Base-by-base conservation (phyloP, 1,140 invertebrate genomes). In the Coptotermes formosanus region DNA sequence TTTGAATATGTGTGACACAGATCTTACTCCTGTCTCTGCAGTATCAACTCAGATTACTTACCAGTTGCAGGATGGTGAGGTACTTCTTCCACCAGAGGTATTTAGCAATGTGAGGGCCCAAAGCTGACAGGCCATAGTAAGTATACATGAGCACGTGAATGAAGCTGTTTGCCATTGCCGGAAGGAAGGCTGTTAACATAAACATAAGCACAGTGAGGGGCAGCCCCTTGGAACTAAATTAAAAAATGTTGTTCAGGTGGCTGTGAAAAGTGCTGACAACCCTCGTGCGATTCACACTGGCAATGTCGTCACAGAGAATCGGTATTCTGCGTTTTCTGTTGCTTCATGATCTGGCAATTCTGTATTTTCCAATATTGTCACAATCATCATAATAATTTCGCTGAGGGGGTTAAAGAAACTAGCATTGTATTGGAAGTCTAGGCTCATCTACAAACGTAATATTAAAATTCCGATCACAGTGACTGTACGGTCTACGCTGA, bases 81-180 rank as follows among this genome's bases (percentile, higher is more conserved):
- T 98, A 98, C 89, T 96, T 97, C 90, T 99, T 99, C 97, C 97
- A 99, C 97, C 97, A 98, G 1, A 98, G 91, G 89, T 96, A 98
- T 89, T 95, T 95, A 89, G 94, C 92, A 43, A 97, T 92, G 0
- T 92, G 89, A 0, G 97, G 96, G 25, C 97, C 97, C 86, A 98
- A 92, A 0, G 97, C 95, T 6, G 96, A 94, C 19, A 98, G 90
- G 0, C 95, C 95, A 90, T 99, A 99, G 90, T 99, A 99, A 8
- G 94, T 93, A 90, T 99, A 99, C 97, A 99, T 98, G 38, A 98
- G 91, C 0, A 98, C 95, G 90, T 98, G 97, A 69, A 98, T 96
- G 83, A 94, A 95, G 87, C 96, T 97, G 91, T 99, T 99, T 21
- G 98, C 95, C 94, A 97, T 95, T 0, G 96, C 96, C 48, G 96